Evolutionary conservation across 1,140 invertebrate genomes (phyloP).

Genomic region (Pseudomyrmex dendroicus): DNA sequence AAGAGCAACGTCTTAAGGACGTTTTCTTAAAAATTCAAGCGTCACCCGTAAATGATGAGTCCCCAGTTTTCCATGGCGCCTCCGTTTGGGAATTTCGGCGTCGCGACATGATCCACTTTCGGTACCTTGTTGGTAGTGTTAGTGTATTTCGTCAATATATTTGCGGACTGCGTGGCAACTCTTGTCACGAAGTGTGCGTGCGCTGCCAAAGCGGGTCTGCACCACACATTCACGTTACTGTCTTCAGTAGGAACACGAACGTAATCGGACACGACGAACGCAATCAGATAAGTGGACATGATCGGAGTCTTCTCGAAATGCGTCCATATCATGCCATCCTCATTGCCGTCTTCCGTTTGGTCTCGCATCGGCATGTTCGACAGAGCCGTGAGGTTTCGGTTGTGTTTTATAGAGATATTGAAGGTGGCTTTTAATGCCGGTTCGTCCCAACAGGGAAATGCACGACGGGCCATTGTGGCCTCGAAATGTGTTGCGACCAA

Average conservation of each 20-base stretch:
- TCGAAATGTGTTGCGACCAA: constrained; percentile 89
- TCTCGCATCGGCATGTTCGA: constrained; percentile 84
- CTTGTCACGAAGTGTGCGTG: constrained; percentile 83
- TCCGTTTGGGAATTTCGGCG: constrained; percentile 90
- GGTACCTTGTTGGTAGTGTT: constrained; percentile 63
- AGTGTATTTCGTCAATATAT: constrained; percentile 74
- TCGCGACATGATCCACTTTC: constrained; percentile 88
- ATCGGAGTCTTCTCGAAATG: constrained; percentile 68
- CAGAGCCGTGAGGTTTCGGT: constrained; percentile 80
- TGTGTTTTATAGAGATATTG: constrained; percentile 85
- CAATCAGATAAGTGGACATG: constrained; percentile 93
- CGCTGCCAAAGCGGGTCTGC: constrained; percentile 85
- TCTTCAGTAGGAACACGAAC: constrained; percentile 62
- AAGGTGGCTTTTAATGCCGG: constrained; percentile 87
- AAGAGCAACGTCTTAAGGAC: too few species aligned
- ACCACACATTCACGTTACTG: constrained; percentile 83
- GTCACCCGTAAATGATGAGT: constrained; percentile 87
- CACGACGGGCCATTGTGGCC: constrained; percentile 87
- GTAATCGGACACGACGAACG: constrained; percentile 90
- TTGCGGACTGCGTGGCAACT: constrained; percentile 76
- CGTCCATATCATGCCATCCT: constrained; percentile 13
- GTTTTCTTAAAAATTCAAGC: constrained; percentile 12
- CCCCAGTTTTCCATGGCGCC: constrained; percentile 96
- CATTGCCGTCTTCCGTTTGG: constrained; percentile 63
- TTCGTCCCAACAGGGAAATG: constrained; percentile 92